phyloP scores from a whole-genome alignment of 2,888 invertebrate species.

The Acrobasis repandana region DNA sequence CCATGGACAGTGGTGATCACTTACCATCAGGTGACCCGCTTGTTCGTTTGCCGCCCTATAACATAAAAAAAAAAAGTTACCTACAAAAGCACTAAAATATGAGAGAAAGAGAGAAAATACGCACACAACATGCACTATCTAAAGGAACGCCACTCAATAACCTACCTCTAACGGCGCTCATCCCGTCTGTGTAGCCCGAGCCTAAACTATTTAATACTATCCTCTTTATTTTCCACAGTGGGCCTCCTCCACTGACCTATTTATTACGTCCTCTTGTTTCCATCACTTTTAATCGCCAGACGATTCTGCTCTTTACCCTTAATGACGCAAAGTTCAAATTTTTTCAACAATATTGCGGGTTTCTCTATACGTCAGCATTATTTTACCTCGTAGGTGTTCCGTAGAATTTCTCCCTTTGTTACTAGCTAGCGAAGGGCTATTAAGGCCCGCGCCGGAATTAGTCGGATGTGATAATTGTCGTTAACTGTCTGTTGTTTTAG shows the following conservation, averaged over 20 bases:
- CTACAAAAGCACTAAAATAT: too few relatives aligned
- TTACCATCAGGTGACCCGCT: conserved; percentile 2
- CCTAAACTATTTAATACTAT: conserved; percentile 14
- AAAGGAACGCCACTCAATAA: too few relatives aligned
- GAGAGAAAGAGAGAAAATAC: too few relatives aligned
- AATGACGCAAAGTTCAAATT: conserved; percentile 11
- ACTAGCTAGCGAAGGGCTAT: conserved; percentile 11
- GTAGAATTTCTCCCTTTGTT: conserved; percentile 14
- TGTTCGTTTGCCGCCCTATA: too few relatives aligned
- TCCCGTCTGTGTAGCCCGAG: neutral
- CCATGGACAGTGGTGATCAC: neutral
- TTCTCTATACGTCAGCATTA: neutral
- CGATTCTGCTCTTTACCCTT: conserved; percentile 7
- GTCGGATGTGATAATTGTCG: conserved; percentile 19
- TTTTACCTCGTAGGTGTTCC: conserved; percentile 16
- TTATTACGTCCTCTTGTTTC: conserved; percentile 18
- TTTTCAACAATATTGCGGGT: neutral
- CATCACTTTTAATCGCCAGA: conserved; percentile 9
- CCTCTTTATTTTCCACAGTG: conserved; percentile 14
- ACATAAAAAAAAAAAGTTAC: too few relatives aligned
- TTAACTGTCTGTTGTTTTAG: conserved; percentile 12
- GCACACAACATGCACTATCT: too few relatives aligned
- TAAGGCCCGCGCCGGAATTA: conserved; percentile 8
- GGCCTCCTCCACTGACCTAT: conserved; percentile 20
- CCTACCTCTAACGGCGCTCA: too few relatives aligned